These are phyloP conservation scores for Ormyrus rosae DNA, from an alignment of 2,888 invertebrate species.

Conservation along the genomic window DNA sequence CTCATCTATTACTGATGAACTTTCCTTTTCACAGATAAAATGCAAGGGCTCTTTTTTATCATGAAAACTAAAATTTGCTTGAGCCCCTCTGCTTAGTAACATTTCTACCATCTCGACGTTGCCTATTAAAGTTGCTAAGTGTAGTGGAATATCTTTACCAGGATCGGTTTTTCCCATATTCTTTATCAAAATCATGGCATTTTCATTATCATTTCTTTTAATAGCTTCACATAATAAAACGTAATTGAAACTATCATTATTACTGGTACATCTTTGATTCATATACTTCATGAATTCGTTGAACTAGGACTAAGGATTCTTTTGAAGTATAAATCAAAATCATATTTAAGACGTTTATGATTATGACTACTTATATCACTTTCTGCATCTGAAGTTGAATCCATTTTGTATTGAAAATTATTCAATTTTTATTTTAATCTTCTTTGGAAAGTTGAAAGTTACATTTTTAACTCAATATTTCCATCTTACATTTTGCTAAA, in stretches of 20 bases:
- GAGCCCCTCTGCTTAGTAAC: slow-evolving; percentile 33
- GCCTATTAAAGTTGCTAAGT: slow-evolving; percentile 33
- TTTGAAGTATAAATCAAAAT: slow-evolving; percentile 38
- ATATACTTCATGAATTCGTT: slow-evolving; percentile 33
- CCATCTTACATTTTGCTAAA: no score
- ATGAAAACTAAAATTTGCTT: slow-evolving; percentile 27
- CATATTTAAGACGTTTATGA: neutral
- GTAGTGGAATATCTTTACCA: slow-evolving; percentile 44
- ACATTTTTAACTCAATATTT: no score
- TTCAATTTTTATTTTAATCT: no score
- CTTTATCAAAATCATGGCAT: slow-evolving; percentile 18
- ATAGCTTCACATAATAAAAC: slow-evolving; percentile 46
- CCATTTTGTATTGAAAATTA: no score
- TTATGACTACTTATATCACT: slow-evolving; percentile 25
- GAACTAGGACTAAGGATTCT: slow-evolving; percentile 12
- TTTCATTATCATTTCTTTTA: slow-evolving; percentile 31
- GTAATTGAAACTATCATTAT: slow-evolving; percentile 36
- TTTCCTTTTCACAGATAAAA: slow-evolving; percentile 30
- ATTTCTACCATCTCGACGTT: slow-evolving; percentile 28
- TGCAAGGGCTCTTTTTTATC: slow-evolving; percentile 34
- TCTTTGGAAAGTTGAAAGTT: no score
- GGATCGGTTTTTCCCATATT: slow-evolving; percentile 30
- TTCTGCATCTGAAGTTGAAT: neutral
- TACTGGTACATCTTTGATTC: slow-evolving; percentile 26
- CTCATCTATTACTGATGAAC: slow-evolving; percentile 6